Base-by-base conservation (phyloP, 2,113 vertebrate genomes). In the Podarcis raffonei region DNA sequence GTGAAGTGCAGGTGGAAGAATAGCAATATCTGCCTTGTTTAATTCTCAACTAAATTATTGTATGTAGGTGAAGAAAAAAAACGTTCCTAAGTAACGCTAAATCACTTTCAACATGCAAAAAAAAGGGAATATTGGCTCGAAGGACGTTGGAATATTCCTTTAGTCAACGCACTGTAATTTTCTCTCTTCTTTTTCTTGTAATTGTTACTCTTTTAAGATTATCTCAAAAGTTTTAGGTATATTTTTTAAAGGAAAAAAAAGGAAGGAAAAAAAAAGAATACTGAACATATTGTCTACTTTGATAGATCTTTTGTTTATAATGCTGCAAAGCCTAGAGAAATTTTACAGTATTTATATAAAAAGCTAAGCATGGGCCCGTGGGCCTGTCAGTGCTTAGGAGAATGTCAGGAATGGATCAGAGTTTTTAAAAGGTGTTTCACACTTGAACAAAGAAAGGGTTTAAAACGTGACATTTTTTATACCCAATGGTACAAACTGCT, bases 281-380 rank as follows among this genome's bases (percentile, higher is more conserved):
- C 90, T 1, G 92, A 96, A 91, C 97, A 96, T 95, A 95, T 96
- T 96, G 96, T 95, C 90, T 96, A 96, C 94, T 94, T 95, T 83
- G 94, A 96, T 95, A 95, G 92, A 89, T 91, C 90, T 94, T 94
- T 94, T 93, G 94, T 95, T 98, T 95, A 95, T 88, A 83, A 95
- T 96, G 96, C 97, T 96, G 96, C 96, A 92, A 93, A 95, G 95
- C 94, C 92, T 92, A 95, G 97, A 96, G 96, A 96, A 96, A 96
- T 97, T 83, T 95, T 96, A 96, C 97, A 97, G 98, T 98, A 97
- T 98, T 98, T 98, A 98, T 97, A 95, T 96, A 92, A 95, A 53
- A 95, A 96, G 95, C 93, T 72, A 92, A 53, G 25, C 42, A 57
- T 81, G 71, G 80, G 87, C 92, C 81, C 84, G 74, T 93, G 90